Base-by-base conservation (phyloP, 2,888 invertebrate species). In the Gasteruption jaculator region DNA sequence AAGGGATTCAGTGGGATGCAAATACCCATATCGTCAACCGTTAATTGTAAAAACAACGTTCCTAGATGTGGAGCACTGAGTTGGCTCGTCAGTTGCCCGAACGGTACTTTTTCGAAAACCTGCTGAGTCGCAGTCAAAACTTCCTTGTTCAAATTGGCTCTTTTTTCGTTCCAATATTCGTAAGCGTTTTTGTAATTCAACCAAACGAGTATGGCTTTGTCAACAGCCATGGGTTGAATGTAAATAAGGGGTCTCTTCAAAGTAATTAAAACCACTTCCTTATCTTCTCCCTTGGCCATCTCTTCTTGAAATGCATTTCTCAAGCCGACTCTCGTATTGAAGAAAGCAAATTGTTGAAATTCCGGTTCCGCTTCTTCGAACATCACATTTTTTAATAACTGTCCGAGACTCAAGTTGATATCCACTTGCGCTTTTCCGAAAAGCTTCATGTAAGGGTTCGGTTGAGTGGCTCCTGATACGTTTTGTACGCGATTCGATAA, bases 181-280 rank as follows among this genome's bases (percentile, higher is more conserved):
- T 97, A 97, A 0, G 97, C 96, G 72, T 96, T 97, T 74, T 96
- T 96, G 68, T 99, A 99, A 75, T 99, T 97, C 50, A 99, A 76
- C 97, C 99, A 99, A 32, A 99, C 93, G 14, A 99, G 79, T 53
- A 99, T 94, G 10, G 94, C 97, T 76, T 94, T 94, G 72, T 99
- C 99, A 38, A 99, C 89, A 6, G 99, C 97, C 61, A 92, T 83
- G 0, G 97, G 96, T 71, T 97, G 96, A 41, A 97, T 87, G 73
- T 95, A 94, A 49, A 99, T 85, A 50, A 97, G 78, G 0, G 99
- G 99, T 34, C 96, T 78, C 65, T 91, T 91, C 14, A 99, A 74
- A 1, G 89, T 91, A 43, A 99, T 90, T 42, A 96, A 74, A 5
- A 93, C 90, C 16, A 92, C 84, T 71, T 86, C 91, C 70, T 86